Conservation (phyloP, 92 coral and sea anemone genomes). For the Pocillopora meandrina region DNA sequence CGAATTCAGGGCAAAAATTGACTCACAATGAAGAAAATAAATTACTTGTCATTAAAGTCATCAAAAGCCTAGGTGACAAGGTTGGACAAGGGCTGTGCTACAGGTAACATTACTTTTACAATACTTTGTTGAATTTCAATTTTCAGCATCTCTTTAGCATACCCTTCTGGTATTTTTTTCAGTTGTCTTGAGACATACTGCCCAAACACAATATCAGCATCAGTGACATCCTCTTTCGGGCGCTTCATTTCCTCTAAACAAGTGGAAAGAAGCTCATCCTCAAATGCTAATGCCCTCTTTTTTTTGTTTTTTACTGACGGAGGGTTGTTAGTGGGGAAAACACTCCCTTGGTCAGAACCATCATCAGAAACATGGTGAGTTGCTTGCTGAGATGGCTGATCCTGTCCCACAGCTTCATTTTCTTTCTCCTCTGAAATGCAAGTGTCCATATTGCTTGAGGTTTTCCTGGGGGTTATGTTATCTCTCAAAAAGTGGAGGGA, state of each 20-base stretch:
- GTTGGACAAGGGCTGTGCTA: constrained; percentile 11
- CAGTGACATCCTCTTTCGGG: constrained; percentile 22
- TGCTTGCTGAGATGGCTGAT: too few relatives aligned
- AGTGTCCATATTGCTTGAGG: too few relatives aligned
- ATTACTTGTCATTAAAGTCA: background rate
- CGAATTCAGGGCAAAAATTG: too few relatives aligned
- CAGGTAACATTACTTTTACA: constrained; percentile 29
- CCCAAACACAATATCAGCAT: constrained; percentile 34
- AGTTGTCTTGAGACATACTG: constrained; percentile 41
- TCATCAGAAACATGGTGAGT: too few relatives aligned
- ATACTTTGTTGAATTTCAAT: constrained; percentile 45
- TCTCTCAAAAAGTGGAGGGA: constrained; percentile 45
- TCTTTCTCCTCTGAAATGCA: background rate
- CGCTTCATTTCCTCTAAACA: constrained; percentile 47
- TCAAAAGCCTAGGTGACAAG: background rate
- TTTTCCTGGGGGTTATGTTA: background rate
- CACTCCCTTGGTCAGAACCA: background rate
- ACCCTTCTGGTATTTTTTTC: constrained; percentile 46
- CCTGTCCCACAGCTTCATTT: background rate
- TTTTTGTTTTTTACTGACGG: constrained; percentile 20
- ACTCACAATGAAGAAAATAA: background rate
- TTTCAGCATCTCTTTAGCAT: constrained; percentile 40
- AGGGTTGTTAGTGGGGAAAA: background rate
- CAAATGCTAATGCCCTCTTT: constrained; percentile 23
- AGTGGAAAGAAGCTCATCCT: constrained; percentile 49